Percentiles rank a stretch among this genome's conserved stretches.
Evolutionary conservation across 2,888 invertebrate species (phyloP).

Genomic region (Hypomecis atomaria): DNA sequence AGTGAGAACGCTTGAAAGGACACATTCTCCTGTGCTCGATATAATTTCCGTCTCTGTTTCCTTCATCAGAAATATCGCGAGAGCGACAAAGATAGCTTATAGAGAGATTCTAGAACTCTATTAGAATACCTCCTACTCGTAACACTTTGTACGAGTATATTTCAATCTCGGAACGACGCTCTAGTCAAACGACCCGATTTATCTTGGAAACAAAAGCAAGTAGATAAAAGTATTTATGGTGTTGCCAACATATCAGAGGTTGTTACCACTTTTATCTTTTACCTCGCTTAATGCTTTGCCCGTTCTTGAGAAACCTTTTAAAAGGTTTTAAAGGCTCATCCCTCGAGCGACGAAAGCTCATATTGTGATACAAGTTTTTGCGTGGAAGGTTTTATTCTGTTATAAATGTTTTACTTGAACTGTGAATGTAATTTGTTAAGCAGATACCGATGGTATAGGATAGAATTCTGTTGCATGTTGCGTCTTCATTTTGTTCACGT

Average conservation of each 20-base stretch:
- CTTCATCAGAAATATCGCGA: too few species aligned
- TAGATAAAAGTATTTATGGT: conserved; percentile 76
- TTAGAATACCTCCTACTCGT: conserved; percentile 28
- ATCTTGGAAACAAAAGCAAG: conserved; percentile 76
- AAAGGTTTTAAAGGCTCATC: conserved; percentile 71
- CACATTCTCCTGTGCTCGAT: too few species aligned
- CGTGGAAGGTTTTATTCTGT: conserved; percentile 50
- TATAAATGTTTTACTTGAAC: conserved; percentile 27
- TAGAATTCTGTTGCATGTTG: conserved; percentile 17
- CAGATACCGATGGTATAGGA: conserved; percentile 3
- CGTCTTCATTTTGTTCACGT: conserved; percentile 29
- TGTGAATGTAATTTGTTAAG: conserved; percentile 24
- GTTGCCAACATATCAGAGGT: conserved; percentile 67
- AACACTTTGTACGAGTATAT: conserved; percentile 52
- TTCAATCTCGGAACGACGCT: conserved; percentile 65
- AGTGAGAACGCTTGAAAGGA: conserved; percentile 50
- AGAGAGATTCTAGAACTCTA: too few species aligned
- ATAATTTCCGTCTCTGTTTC: too few species aligned
- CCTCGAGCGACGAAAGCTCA: conserved; percentile 66
- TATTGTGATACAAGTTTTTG: conserved; percentile 54
- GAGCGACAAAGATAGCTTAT: too few species aligned
- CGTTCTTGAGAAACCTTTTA: conserved; percentile 75
- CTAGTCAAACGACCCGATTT: conserved; percentile 72
- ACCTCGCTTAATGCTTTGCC: conserved; percentile 70
- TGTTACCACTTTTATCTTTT: conserved; percentile 72